Base-by-base conservation (phyloP, 2,888 invertebrate species). In the Cenopis cana region DNA sequence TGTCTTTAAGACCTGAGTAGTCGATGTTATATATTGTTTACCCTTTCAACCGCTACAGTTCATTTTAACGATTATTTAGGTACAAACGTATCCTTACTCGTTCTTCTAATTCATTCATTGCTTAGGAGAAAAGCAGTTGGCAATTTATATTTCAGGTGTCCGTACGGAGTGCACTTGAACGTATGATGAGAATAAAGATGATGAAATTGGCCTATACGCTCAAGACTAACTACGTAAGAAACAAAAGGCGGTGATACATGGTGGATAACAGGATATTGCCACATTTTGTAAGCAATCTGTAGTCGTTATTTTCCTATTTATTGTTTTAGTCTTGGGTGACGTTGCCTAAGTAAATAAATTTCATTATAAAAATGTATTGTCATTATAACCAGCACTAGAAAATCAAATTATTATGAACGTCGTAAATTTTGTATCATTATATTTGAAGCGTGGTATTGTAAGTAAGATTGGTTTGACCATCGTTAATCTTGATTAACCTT, bases 1-100 rank as follows among this genome's bases (percentile, higher is more conserved):
- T 61, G 78, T 78, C 79, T 79, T 17, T 74, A 78, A 79, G 77
- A 77, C 77, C 64, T 54, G 46, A 67, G 60, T 59, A 69, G 29
- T 69, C 52, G 36, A 54, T 59, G 38, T 54, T 64, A 52, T n/a
- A n/a, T n/a, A n/a, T 55, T 9, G 5, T 50, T 69, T 59, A 33
- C 8, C 50, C 0, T 69, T 36, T 49, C 24, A 61, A 33, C 54
- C 61, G 68, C 61, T 55, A 20, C 46, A 46, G 68, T 68, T 33
- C 24, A 54, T 33, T 66, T 10, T 33, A 8, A 33, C 6, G 46
- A n/a, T 41, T 1, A 46, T 46, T 46, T n/a, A n/a, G n/a, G n/a
- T 46, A 46, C n/a, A 46, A 46, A 46, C n/a, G n/a, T n/a, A 1
- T 12, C 6, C 1, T 12, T n/a, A 46, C n/a, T n/a, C n/a, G n/a